A percentile compares a stretch with the other conserved stretches of the same genome.
Conservation (phyloP, 2,797 vertebrate genomes). For the Echiichthys vipera region DNA sequence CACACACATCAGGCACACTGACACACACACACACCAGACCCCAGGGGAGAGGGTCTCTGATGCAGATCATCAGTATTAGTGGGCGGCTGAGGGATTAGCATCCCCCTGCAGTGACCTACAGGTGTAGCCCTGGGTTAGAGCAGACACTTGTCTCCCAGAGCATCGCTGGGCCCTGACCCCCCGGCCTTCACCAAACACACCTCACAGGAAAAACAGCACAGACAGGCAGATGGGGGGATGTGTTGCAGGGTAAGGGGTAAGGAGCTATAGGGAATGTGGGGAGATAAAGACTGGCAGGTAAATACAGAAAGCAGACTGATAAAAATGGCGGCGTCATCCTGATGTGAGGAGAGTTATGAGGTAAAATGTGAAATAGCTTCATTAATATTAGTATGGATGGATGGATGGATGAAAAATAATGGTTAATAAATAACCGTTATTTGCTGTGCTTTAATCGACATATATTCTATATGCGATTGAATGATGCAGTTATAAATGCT, state of each 20-base stretch:
- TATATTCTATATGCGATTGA: too few relatives aligned
- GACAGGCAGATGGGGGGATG: slow-evolving; percentile 47
- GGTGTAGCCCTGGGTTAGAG: slow-evolving; percentile 88
- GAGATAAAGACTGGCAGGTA: slow-evolving; percentile 26
- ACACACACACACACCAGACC: slow-evolving; percentile 43
- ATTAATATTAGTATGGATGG: neutral
- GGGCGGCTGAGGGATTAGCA: slow-evolving; percentile 84
- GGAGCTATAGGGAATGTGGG: slow-evolving; percentile 4
- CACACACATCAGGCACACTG: slow-evolving; percentile 25
- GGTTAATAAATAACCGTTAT: neutral
- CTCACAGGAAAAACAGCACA: slow-evolving; percentile 42
- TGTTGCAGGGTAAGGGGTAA: neutral
- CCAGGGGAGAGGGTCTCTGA: slow-evolving; percentile 85
- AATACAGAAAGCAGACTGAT: slow-evolving; percentile 4
- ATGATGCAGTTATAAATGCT: neutral
- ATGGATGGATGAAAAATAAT: neutral
- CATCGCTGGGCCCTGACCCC: slow-evolving; percentile 68
- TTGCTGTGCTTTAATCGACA: too few relatives aligned
- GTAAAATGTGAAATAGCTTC: slow-evolving; percentile 14
- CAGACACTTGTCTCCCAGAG: slow-evolving; percentile 83
- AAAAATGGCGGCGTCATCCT: neutral
- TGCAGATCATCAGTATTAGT: slow-evolving; percentile 88
- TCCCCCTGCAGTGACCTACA: slow-evolving; percentile 85
- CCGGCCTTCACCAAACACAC: slow-evolving; percentile 35
- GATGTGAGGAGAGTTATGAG: neutral